Conservation (phyloP, 2,888 invertebrate genomes). For the Acronicta leporina region DNA sequence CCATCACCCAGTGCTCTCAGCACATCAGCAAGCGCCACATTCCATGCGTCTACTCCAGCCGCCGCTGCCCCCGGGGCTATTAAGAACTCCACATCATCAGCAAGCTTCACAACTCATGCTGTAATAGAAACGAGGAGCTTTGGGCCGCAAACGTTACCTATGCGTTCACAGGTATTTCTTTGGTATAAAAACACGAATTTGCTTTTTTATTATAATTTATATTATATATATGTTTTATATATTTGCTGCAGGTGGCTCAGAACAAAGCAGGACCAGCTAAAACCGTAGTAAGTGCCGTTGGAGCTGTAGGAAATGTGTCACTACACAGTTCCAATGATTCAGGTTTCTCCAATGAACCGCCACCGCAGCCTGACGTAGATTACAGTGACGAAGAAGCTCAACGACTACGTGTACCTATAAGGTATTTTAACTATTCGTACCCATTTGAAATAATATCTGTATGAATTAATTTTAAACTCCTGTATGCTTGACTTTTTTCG, state of each 20-base stretch:
- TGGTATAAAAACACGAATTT: neutral
- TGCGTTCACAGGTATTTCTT: conserved; percentile 81
- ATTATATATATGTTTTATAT: neutral
- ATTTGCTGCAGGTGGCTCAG: conserved; percentile 72
- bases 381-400: conserved; percentile 96
- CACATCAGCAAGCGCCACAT: conserved; percentile 91
- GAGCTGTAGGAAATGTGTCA: conserved; percentile 92
- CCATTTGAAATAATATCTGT: neutral
- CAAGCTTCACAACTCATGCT: conserved; percentile 88
- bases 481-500: conserved; percentile 64
- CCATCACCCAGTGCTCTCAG: conserved; percentile 91
- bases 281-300: conserved; percentile 83
- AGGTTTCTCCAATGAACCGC: conserved; percentile 96
- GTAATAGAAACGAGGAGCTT: conserved; percentile 85
- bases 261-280: conserved; percentile 85
- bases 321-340: conserved; percentile 97
- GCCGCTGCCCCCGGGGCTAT: conserved; percentile 77
- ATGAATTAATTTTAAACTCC: conserved; percentile 20
- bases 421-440: conserved; percentile 76
- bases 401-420: conserved; percentile 89
- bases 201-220: neutral
- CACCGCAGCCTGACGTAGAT: conserved; percentile 96
- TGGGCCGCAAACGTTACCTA: conserved; percentile 84
- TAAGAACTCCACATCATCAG: conserved; percentile 89
- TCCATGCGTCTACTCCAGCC: conserved; percentile 81